Conservation (phyloP, 2,888 invertebrate species). For the Folsomia manolachei region DNA sequence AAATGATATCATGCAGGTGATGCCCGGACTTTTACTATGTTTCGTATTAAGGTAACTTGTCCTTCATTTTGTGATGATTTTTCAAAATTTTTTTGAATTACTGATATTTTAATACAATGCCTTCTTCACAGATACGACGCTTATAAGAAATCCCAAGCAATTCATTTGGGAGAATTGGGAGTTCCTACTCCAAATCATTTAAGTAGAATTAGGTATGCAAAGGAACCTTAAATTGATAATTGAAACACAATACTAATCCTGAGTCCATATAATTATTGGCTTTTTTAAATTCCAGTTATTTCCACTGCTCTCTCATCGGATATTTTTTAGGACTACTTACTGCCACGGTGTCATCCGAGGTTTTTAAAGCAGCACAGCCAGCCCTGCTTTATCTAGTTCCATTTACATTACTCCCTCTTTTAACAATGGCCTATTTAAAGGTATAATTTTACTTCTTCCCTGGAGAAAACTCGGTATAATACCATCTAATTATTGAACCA, state of each 20-base stretch:
- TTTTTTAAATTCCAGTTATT: slow-evolving; percentile 66
- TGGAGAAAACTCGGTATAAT: not conserved
- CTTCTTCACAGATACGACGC: slow-evolving; percentile 73
- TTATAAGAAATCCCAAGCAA: slow-evolving; percentile 85
- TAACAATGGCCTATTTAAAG: slow-evolving; percentile 97
- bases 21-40: slow-evolving; percentile 92
- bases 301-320: slow-evolving; percentile 96
- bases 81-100: not conserved
- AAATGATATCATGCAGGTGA: slow-evolving; percentile 67
- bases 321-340: slow-evolving; percentile 95
- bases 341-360: slow-evolving; percentile 94
- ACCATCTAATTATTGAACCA: slow-evolving; percentile 8
- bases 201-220: slow-evolving; percentile 53
- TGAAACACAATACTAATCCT: not conserved
- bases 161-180: slow-evolving; percentile 61
- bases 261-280: not conserved
- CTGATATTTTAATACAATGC: not conserved
- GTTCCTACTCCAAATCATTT: slow-evolving; percentile 61
- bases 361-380: slow-evolving; percentile 97
- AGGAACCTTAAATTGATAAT: slow-evolving; percentile 12
- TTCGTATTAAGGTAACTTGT: slow-evolving; percentile 69
- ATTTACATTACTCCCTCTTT: slow-evolving; percentile 90
- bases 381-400: slow-evolving; percentile 95
- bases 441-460: slow-evolving; percentile 57
- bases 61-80: not conserved